Conservation (phyloP, 2,797 vertebrate genomes). For the Muraenolepis orangiensis region DNA sequence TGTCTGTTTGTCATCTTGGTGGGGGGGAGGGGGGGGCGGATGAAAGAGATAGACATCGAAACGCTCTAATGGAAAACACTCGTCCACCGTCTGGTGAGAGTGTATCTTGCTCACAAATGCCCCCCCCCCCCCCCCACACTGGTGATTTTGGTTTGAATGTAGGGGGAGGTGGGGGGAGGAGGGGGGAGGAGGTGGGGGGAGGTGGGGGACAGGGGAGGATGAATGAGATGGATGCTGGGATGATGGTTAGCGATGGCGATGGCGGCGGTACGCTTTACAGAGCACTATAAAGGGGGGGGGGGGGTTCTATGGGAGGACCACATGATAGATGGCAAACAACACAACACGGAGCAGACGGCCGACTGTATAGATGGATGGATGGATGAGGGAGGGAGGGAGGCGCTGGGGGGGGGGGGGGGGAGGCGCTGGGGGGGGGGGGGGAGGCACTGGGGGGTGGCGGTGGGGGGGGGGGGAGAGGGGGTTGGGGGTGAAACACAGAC, state of each 20-base stretch:
- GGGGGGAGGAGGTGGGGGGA: constrained; percentile 33
- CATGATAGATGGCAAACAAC: constrained; percentile 62
- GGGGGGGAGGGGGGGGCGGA: constrained; percentile 20
- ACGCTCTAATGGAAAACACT: constrained; percentile 61
- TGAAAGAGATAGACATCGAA: constrained; percentile 52
- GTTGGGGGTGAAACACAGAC: constrained; percentile 14
- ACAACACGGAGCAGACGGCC: constrained; percentile 45
- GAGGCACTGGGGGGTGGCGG: constrained; percentile 44
- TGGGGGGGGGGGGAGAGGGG: too few relatives aligned
- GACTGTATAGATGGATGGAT: constrained; percentile 48
- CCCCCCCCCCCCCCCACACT: constrained; percentile 14
- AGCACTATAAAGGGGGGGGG: constrained; percentile 42
- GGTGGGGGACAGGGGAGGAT: constrained; percentile 33
- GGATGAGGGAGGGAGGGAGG: constrained; percentile 55
- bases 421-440: constrained; percentile 61
- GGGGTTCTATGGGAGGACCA: constrained; percentile 34
- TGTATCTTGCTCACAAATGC: constrained; percentile 45
- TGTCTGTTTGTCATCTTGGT: constrained; percentile 67
- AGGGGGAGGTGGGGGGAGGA: constrained; percentile 10
- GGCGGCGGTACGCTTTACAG: constrained; percentile 39
- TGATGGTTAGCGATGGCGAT: constrained; percentile 31
- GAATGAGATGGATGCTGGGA: background rate
- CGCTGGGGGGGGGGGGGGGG: constrained; percentile 35
- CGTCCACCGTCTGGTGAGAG: constrained; percentile 32
- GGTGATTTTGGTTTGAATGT: constrained; percentile 39